A percentile compares a stretch with the other conserved stretches of the same genome.
These are phyloP conservation scores for Bubo bubo DNA, from an alignment of 2,113 vertebrate species.

Conservation along the genomic window DNA sequence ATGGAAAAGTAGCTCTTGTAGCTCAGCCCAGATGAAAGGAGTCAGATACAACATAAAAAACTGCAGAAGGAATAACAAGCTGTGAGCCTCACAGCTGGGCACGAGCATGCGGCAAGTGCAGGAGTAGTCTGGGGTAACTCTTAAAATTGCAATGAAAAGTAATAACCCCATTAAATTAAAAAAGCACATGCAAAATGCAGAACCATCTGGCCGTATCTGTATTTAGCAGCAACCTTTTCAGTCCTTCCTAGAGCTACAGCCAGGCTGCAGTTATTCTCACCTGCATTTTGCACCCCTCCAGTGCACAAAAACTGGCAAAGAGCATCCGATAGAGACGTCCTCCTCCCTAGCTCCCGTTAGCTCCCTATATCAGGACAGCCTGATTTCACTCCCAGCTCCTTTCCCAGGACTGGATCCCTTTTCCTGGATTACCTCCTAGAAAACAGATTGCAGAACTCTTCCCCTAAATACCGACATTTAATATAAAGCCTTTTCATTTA, in stretches of 20 bases:
- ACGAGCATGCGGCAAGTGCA: accelerated
- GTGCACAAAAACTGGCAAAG: not conserved
- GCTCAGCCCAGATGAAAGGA: not conserved
- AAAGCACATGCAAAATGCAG: not conserved
- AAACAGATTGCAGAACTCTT: not conserved
- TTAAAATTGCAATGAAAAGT: not conserved
- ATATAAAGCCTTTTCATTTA: not conserved
- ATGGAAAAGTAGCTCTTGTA: not conserved
- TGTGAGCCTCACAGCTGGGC: not conserved
- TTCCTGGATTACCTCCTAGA: not conserved
- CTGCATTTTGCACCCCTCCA: not conserved
- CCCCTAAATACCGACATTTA: not conserved
- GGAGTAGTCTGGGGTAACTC: accelerated
- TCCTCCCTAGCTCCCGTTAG: not conserved
- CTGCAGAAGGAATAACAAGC: not conserved
- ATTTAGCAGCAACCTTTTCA: not conserved
- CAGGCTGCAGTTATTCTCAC: not conserved
- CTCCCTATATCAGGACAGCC: accelerated
- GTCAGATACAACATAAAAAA: not conserved
- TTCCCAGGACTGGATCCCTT: not conserved
- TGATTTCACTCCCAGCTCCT: not conserved
- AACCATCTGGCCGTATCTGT: not conserved
- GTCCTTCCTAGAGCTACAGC: not conserved
- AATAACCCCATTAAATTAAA: not conserved
- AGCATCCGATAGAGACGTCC: not conserved